Conservation (phyloP, 2,113 vertebrate species). For the Nipponia nippon region DNA sequence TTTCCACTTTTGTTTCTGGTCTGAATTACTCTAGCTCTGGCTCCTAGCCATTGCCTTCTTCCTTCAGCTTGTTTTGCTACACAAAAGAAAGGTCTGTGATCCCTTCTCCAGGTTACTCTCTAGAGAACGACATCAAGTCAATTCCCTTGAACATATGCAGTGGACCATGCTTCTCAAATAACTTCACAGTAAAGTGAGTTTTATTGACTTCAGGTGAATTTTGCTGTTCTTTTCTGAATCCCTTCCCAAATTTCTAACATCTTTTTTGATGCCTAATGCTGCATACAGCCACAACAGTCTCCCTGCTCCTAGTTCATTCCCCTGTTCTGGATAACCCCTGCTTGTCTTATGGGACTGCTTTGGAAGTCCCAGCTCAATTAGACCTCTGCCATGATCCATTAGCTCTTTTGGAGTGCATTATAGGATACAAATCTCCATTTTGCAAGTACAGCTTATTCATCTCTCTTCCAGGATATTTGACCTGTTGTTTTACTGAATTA, state of each 20-base stretch:
- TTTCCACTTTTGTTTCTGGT: not conserved
- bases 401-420: not conserved
- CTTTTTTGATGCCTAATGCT: not conserved
- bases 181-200: not conserved
- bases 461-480: not conserved
- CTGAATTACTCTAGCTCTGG: not conserved
- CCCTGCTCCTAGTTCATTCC: not conserved
- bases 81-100: not conserved
- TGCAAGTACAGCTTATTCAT: not conserved
- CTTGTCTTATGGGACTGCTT: not conserved
- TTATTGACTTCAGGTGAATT: not conserved
- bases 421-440: not conserved
- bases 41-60: not conserved
- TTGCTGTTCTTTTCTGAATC: not conserved
- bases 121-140: not conserved
- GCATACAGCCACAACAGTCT: not conserved
- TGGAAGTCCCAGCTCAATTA: not conserved
- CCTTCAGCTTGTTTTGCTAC: not conserved
- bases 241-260: not conserved
- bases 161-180: not conserved
- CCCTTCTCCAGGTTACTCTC: not conserved
- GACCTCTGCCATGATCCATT: not conserved
- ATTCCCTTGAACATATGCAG: not conserved
- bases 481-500: not conserved
- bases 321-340: not conserved